Conservation (phyloP, 2,797 vertebrate species). For the Taenioides sp. region DNA sequence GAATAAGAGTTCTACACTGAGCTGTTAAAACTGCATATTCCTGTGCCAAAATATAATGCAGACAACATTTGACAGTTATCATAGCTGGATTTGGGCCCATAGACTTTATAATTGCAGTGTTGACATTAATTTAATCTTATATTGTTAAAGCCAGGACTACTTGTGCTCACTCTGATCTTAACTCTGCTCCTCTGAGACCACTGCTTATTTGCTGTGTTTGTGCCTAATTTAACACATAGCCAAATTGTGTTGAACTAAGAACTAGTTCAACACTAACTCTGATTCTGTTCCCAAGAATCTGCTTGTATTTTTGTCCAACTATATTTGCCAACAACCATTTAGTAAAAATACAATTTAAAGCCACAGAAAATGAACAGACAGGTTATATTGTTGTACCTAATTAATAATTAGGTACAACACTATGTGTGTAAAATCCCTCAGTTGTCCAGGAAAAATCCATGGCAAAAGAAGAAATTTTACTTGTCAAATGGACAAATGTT, state of each 20-base stretch:
- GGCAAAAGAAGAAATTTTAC: no score
- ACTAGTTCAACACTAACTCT: no score
- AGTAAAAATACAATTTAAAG: not conserved
- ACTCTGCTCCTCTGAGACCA: not conserved
- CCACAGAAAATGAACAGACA: not conserved
- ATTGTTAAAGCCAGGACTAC: not conserved
- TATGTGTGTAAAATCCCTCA: no score
- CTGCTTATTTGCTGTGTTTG: constrained; percentile 7
- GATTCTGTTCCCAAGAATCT: not conserved
- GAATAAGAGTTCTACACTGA: not conserved
- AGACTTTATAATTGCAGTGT: not conserved
- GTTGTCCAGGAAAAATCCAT: no score
- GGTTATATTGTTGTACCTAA: no score
- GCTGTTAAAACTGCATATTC: not conserved
- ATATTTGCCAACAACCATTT: no score
- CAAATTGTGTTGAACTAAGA: constrained; percentile 3
- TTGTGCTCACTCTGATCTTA: constrained; percentile 1
- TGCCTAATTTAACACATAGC: not conserved
- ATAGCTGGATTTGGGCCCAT: not conserved
- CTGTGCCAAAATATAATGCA: not conserved
- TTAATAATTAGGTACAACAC: no score
- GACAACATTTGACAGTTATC: not conserved
- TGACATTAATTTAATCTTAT: not conserved
- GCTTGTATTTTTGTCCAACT: not conserved
- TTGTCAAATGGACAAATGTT: no score